Conservation (phyloP, 2,113 vertebrate species). For the Podarcis raffonei region DNA sequence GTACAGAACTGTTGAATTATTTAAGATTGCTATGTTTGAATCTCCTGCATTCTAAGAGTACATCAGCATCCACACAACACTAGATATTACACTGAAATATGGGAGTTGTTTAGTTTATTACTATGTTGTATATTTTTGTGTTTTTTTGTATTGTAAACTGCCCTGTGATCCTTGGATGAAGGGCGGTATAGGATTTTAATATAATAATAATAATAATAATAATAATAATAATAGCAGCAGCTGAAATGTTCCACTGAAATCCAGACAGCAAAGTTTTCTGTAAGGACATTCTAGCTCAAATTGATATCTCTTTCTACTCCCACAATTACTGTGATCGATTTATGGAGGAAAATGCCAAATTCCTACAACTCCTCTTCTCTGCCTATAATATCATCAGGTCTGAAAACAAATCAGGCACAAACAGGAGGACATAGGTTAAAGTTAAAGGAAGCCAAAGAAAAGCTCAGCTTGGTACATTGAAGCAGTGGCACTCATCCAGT, state of each 20-base stretch:
- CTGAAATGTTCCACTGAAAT: background rate
- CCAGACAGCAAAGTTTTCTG: background rate
- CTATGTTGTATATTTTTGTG: no score
- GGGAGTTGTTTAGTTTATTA: no score
- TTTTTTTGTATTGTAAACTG: no score
- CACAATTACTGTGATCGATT: background rate
- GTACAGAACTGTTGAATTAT: background rate
- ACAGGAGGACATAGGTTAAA: no score
- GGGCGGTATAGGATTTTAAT: no score
- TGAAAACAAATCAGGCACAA: background rate
- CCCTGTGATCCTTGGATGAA: no score
- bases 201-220: no score
- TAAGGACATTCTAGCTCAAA: no score
- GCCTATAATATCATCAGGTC: background rate
- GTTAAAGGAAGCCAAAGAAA: background rate
- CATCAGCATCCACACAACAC: background rate
- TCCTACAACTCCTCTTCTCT: background rate
- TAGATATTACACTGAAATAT: background rate
- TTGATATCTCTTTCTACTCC: background rate
- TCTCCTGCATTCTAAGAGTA: background rate
- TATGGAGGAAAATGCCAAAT: background rate
- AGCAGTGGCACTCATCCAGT: background rate
- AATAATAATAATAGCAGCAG: no score
- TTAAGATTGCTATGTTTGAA: background rate
- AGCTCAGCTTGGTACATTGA: background rate